Evolutionary conservation across 2,888 invertebrate genomes (phyloP), one percentile per base, ranked within the genome.

Genomic region (Acanthopleura granulata): DNA sequence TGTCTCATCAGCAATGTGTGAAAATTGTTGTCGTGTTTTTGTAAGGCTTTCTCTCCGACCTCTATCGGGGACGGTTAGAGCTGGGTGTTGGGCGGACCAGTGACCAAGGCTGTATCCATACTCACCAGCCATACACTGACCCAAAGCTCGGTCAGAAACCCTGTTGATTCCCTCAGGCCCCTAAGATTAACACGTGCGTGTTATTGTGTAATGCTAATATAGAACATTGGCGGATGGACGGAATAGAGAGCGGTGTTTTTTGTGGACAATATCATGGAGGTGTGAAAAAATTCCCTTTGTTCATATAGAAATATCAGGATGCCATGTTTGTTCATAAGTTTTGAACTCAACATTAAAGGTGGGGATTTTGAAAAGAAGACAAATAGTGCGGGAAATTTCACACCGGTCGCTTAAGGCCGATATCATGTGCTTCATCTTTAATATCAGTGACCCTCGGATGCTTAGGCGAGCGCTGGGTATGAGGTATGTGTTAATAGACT

Each of bases 191-290:
- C 66, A 66, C 66, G 25, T 66, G 66, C 25, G 66, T 66, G 66
- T 66, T 66, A 66, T 66, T 66, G 66, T 66, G 66, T 27, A 66
- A 66, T 66, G 66, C 29, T 66, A 66, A 66, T 25, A 66, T 25
- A 66, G 57, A 22, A 57, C 57, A 57, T n/a, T 57, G 57, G 57
- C 22, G 57, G 57, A 57, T 57, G 22, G 22, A 57, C n/a, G 22
- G 12, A 12, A n/a, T 3, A 57, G 57, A 57, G 22, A n/a, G 40
- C 40, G 40, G 4, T 40, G 40, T 40, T 40, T 40, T 22, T 22
- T 57, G n/a, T 57, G 57, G 3, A 22, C 18, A n/a, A 57, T 57
- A 57, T n/a, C 57, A 57, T 57, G 22, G 18, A 22, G 12, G 22
- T 22, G 57, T n/a, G 57, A 57, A 57, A 57, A 57, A 57, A 57